Evolutionary conservation across 2,113 vertebrate genomes (phyloP).

Genomic region (Burhinus oedicnemus): DNA sequence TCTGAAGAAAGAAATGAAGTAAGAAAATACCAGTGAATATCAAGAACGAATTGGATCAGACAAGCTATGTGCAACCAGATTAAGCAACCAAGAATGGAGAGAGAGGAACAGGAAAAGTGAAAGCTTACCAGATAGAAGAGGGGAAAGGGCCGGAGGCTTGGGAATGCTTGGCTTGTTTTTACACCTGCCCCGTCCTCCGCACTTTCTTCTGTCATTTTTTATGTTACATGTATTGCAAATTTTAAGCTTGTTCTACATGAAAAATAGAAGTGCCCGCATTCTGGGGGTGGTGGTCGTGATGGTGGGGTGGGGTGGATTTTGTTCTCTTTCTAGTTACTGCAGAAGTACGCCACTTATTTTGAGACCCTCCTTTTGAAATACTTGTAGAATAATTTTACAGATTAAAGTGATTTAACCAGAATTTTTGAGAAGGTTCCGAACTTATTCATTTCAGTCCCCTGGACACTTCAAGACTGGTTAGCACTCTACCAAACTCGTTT

Average conservation of each 20-base stretch:
- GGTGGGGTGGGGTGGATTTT: not conserved
- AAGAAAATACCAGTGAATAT: not conserved
- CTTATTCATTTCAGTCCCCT: not conserved
- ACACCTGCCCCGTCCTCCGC: rapidly evolving
- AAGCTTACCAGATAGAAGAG: not conserved
- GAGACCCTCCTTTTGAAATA: not conserved
- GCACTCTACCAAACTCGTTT: not conserved
- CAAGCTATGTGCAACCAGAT: not conserved
- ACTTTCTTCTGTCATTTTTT: not conserved
- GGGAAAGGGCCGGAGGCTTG: not conserved
- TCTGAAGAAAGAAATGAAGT: not conserved
- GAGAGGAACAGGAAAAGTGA: not conserved
- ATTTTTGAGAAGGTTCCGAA: not conserved
- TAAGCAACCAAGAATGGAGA: not conserved
- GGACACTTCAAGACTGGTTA: not conserved
- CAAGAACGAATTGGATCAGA: not conserved
- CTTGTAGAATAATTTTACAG: not conserved
- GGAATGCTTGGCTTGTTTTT: not conserved
- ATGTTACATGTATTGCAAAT: not conserved
- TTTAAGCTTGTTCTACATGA: not conserved
- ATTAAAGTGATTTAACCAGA: not conserved
- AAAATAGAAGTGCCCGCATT: not conserved
- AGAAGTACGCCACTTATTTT: not conserved
- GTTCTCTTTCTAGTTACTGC: not conserved
- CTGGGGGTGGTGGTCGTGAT: no score